Conservation (phyloP, 2,113 vertebrate species). For the Ornithorhynchus anatinus region DNA sequence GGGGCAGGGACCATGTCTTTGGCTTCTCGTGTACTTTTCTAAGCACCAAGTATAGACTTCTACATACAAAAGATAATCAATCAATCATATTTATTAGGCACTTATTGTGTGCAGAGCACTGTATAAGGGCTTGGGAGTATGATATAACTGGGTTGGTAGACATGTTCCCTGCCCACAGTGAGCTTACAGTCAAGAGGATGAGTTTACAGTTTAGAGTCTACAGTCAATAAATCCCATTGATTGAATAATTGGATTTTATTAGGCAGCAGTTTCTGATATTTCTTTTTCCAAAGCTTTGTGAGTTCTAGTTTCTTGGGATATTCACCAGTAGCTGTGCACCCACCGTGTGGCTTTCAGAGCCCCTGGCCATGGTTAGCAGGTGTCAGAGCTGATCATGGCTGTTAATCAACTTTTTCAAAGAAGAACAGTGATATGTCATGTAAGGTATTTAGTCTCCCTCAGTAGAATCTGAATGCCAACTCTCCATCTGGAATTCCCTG, state of each 20-base stretch:
- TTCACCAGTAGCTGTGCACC: neutral
- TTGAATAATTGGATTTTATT: constrained; percentile 1
- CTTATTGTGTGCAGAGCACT: no score
- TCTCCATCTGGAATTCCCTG: neutral
- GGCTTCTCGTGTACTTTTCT: no score
- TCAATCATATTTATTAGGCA: no score
- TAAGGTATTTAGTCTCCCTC: neutral
- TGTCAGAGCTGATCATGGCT: neutral
- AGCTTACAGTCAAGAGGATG: no score
- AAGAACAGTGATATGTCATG: neutral
- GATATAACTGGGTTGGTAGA: no score
- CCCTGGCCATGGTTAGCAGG: neutral
- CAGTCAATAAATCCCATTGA: neutral
- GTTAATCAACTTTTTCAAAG: neutral
- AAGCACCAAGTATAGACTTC: no score
- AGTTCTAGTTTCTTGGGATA: neutral
- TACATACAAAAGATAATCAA: no score
- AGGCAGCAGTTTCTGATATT: neutral
- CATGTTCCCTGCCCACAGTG: no score
- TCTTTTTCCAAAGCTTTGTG: neutral
- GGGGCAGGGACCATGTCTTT: no score
- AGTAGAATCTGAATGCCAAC: neutral
- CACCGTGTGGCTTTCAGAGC: neutral
- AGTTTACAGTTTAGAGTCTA: no score
- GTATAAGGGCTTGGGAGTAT: no score